phyloP scores from a whole-genome alignment of 37 sponge, comb jelly and placozoan species.

The Hormiphora californensis region DNA sequence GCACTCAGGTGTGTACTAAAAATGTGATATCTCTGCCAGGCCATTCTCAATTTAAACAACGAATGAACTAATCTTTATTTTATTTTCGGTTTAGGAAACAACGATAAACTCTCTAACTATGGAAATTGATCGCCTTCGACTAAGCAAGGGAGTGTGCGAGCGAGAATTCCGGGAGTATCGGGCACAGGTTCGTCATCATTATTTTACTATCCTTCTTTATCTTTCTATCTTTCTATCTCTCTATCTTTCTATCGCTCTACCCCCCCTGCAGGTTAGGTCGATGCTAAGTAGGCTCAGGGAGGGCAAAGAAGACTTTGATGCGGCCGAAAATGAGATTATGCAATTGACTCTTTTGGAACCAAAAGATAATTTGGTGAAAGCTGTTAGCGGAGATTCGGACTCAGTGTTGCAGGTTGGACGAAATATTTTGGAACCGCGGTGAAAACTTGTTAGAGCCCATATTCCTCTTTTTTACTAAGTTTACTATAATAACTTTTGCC shows the following conservation, averaged over 20 bases:
- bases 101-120: slow-evolving; percentile 57
- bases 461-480: no score
- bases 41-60: neutral
- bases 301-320: slow-evolving; percentile 39
- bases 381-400: no score
- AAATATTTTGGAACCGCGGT: no score
- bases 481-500: no score
- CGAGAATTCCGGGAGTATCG: slow-evolving; percentile 58
- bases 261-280: slow-evolving; percentile 27
- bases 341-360: neutral
- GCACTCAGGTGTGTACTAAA: slow-evolving; percentile 9
- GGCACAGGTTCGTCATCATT: slow-evolving; percentile 15
- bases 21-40: neutral
- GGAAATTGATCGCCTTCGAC: slow-evolving; percentile 42
- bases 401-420: no score
- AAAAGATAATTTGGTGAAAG: slow-evolving; percentile 9
- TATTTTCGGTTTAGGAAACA: slow-evolving; percentile 58
- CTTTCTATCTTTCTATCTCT: neutral
- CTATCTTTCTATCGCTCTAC: no score
- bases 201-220: neutral
- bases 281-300: slow-evolving; percentile 8
- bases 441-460: no score
- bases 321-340: slow-evolving; percentile 35
- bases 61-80: neutral
- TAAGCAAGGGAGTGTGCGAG: slow-evolving; percentile 55